Percentiles rank a stretch among this genome's conserved stretches.
These are phyloP conservation scores for Lasioglossum morio DNA, from an alignment of 2,888 invertebrate species.

Conservation along the genomic window DNA sequence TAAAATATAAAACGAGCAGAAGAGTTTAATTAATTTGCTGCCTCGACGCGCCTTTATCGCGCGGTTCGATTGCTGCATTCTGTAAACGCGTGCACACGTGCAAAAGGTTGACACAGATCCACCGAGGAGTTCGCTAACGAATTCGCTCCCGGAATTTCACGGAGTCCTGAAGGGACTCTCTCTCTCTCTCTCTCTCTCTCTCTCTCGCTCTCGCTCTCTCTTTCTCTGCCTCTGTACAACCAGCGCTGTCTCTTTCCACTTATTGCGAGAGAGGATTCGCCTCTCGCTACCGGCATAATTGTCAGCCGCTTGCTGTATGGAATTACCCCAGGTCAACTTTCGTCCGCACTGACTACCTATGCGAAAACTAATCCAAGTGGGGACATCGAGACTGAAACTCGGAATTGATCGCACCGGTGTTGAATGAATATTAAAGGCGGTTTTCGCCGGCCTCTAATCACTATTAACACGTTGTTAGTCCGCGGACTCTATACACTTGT, in stretches of 20 bases:
- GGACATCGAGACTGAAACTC: not conserved
- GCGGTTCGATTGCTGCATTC: slow-evolving; percentile 51
- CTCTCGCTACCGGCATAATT: slow-evolving; percentile 19
- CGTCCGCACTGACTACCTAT: not conserved
- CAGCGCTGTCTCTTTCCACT: not conserved
- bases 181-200: not conserved
- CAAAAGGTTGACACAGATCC: not conserved
- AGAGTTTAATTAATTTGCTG: slow-evolving; percentile 68
- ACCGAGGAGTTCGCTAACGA: slow-evolving; percentile 29
- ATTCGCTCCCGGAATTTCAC: slow-evolving; percentile 35
- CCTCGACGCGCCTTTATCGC: slow-evolving; percentile 51
- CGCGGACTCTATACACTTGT: no score
- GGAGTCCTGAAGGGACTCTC: slow-evolving; percentile 8
- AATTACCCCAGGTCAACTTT: slow-evolving; percentile 4
- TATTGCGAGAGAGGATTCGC: slow-evolving; percentile 9
- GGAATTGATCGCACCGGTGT: not conserved
- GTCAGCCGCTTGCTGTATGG: not conserved
- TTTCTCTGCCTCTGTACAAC: not conserved
- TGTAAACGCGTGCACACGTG: not conserved
- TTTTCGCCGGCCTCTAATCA: not conserved
- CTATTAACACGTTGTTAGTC: not conserved
- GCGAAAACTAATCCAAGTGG: not conserved
- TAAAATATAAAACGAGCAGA: slow-evolving; percentile 55
- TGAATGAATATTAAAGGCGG: slow-evolving; percentile 5
- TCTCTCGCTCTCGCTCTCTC: no score